Evolutionary conservation across 2,888 invertebrate species (phyloP), one percentile per base, ranked within the genome.

Genomic region (Macrophya annulata): DNA sequence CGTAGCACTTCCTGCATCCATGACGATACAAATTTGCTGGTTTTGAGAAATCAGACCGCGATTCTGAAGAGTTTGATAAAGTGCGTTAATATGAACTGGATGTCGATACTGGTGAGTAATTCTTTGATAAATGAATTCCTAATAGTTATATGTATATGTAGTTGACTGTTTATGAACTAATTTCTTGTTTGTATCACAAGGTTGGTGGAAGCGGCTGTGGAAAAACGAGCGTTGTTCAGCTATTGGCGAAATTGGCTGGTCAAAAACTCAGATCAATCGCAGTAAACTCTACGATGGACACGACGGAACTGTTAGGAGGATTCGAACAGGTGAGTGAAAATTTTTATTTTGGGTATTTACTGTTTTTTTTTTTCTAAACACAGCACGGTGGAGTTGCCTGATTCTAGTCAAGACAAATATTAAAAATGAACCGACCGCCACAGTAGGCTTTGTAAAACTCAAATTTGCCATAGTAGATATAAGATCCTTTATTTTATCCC

Each of bases 301-400:
- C 99, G 0, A 97, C 97, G 0, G 99, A 99, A 92, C 96, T 99
- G 83, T 95, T 99, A 1, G 99, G 99, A 82, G 98, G 99, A 87
- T 99, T 99, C 94, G 99, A 99, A 95, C 99, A 99, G 96, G 96
- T 96, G 90, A 94, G 95, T 81, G 15, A 40, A 81, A 59, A 59
- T 17, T 17, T 5, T 55, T 17, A 17, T 55, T 10, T 55, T 55
- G 55, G 1, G 55, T 55, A 17, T 55, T 55, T 17, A 5, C 15
- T n/a, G 55, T 0, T 12, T 12, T 4, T 48, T 4, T 48, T 48
- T 48, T 48, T 31, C 31, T 3, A 48, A 48, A 12, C 12, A 48
- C 4, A 48, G 4, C 48, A 4, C 48, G 48, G 48, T 48, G 48
- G 4, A 8, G 48, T 10, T 48, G 12, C 48, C 48, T 21, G 21